phyloP scores from a whole-genome alignment of 2,888 invertebrate genomes.

The Philopedon plagiatum region DNA sequence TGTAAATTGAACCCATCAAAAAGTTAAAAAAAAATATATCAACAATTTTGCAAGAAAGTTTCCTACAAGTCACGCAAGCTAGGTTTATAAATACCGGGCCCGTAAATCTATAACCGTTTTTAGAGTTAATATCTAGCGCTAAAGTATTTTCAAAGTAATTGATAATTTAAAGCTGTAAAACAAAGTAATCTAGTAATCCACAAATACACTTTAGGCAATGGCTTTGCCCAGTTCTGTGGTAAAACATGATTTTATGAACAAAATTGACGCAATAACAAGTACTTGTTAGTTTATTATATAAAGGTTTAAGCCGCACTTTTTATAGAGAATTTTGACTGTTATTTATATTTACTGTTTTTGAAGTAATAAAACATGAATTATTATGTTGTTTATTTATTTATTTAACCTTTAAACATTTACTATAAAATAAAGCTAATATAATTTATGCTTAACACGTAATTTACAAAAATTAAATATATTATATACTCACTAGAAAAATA shows the following conservation, averaged over 20 bases:
- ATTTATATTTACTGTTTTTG: constrained; percentile 53
- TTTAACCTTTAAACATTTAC: constrained; percentile 39
- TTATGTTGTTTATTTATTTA: constrained; percentile 24
- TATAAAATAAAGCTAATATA: constrained; percentile 40
- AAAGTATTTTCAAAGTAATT: too few relatives aligned
- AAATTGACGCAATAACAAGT: constrained; percentile 20
- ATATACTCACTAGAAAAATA: constrained; percentile 46
- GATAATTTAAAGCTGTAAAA: too few relatives aligned
- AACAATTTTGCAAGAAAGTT: too few relatives aligned
- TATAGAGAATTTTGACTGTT: constrained; percentile 54
- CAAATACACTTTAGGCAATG: too few relatives aligned
- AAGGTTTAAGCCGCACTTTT: constrained; percentile 44
- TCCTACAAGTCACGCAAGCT: too few relatives aligned
- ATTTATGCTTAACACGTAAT: constrained; percentile 19
- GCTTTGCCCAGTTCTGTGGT: too few relatives aligned
- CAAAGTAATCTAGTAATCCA: too few relatives aligned
- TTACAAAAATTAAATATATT: constrained; percentile 27
- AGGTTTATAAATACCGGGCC: too few relatives aligned
- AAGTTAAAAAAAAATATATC: too few relatives aligned
- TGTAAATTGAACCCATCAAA: too few relatives aligned
- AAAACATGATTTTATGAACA: neutral
- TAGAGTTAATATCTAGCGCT: too few relatives aligned
- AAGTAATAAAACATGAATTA: constrained; percentile 42
- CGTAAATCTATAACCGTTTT: too few relatives aligned
- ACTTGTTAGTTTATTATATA: neutral